Percentiles rank a stretch among this genome's conserved stretches.
Conservation (phyloP, 2,113 vertebrate genomes). For the Osmerus mordax region DNA sequence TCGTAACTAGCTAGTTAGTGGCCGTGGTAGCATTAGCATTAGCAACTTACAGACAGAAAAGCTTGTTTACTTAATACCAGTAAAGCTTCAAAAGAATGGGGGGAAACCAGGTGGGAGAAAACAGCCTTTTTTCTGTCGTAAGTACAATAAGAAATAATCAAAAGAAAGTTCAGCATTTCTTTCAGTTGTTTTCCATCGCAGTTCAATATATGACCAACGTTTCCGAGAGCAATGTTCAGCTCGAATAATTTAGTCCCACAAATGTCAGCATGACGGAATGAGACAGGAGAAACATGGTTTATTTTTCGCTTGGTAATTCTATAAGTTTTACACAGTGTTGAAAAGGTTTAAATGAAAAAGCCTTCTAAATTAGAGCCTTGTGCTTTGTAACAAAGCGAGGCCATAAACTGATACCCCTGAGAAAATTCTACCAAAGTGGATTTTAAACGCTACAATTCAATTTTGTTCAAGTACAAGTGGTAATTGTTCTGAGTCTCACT, state of each 20-base stretch:
- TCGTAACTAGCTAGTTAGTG: constrained; percentile 6
- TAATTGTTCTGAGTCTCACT: constrained; percentile 19
- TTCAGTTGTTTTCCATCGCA: constrained; percentile 5
- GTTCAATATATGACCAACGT: constrained; percentile 14
- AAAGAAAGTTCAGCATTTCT: constrained; percentile 13
- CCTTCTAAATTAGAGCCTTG: constrained; percentile 30
- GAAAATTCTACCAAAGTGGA: constrained; percentile 19
- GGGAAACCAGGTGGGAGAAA: constrained; percentile 24
- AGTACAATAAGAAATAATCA: constrained; percentile 9
- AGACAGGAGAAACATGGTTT: constrained; percentile 21
- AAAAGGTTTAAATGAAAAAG: constrained; percentile 31
- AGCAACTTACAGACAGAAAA: constrained; percentile 21
- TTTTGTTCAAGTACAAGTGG: constrained; percentile 16
- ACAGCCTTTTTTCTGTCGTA: constrained; percentile 29
- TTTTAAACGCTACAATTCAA: constrained; percentile 44
- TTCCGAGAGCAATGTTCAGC: constrained; percentile 10
- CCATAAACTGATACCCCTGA: constrained; percentile 24
- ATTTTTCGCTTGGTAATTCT: constrained; percentile 44
- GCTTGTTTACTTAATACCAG: constrained; percentile 19
- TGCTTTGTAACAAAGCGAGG: constrained; percentile 28
- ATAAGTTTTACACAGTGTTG: constrained; percentile 30
- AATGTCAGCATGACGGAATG: constrained; percentile 45
- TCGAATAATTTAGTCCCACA: constrained; percentile 50
- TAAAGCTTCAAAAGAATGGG: constrained; percentile 7
- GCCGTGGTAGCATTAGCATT: constrained; percentile 11